Percentiles rank a stretch among this genome's conserved stretches.
Evolutionary conservation across 1,140 invertebrate genomes (phyloP).

Genomic region (Cotesia chilonis): DNA sequence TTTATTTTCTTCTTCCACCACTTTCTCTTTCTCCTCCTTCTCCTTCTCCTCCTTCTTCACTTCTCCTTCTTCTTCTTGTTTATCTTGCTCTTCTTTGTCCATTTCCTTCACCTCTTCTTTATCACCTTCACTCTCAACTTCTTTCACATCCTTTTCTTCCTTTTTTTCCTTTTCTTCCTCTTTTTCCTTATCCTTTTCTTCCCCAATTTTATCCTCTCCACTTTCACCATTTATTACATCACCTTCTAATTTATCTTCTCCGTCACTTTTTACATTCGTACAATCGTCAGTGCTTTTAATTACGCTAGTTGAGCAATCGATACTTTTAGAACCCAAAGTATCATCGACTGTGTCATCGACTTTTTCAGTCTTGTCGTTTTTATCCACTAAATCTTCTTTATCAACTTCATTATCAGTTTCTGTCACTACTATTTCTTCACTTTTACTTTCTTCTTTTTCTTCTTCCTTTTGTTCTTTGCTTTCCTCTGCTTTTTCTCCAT

Average conservation of each 20-base stretch:
- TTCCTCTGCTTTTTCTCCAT: not conserved
- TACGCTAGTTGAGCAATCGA: constrained; percentile 63
- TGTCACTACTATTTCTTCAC: constrained; percentile 28
- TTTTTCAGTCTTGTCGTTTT: constrained; percentile 33
- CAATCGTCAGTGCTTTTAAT: constrained; percentile 46
- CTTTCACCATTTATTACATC: constrained; percentile 50
- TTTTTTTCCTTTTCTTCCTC: constrained; percentile 35
- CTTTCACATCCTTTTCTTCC: constrained; percentile 58
- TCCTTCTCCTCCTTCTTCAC: constrained; percentile 62
- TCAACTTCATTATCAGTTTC: constrained; percentile 25
- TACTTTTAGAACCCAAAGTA: constrained; percentile 43
- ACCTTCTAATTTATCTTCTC: constrained; percentile 44
- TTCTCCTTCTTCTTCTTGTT: not conserved
- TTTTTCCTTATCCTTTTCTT: constrained; percentile 44
- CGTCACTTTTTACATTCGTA: constrained; percentile 47
- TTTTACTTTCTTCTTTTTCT: not conserved
- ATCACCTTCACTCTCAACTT: constrained; percentile 51
- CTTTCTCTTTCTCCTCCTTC: constrained; percentile 39
- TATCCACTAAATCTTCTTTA: constrained; percentile 24
- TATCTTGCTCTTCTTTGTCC: constrained; percentile 16
- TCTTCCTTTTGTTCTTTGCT: too few species aligned
- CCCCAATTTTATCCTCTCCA: constrained; percentile 42
- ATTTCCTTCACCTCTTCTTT: too few species aligned
- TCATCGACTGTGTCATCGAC: constrained; percentile 38
- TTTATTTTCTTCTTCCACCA: constrained; percentile 46